Conservation (phyloP, 2,797 vertebrate species). For the Lycodopsis pacificus region DNA sequence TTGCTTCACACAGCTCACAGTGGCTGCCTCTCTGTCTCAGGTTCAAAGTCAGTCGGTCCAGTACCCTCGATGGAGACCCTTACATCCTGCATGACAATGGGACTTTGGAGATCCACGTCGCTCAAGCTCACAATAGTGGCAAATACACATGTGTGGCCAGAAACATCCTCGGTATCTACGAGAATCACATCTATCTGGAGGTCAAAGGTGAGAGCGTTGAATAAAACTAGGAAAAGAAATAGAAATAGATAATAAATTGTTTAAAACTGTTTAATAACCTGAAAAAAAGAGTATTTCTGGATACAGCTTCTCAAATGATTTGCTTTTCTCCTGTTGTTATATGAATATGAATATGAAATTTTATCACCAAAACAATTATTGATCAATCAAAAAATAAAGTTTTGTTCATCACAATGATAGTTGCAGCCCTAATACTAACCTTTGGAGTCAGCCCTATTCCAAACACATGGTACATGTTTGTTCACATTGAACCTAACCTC, state of each 20-base stretch:
- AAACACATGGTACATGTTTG: not conserved
- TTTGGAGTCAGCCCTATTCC: not conserved
- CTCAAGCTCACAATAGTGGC: conserved; percentile 87
- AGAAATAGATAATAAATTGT: not conserved
- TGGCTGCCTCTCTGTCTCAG: conserved; percentile 72
- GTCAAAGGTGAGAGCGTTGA: conserved; percentile 91
- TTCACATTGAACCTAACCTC: not conserved
- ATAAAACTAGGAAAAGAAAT: too few species aligned
- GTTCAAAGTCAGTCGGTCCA: conserved; percentile 92
- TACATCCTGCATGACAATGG: conserved; percentile 92
- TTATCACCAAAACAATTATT: not conserved
- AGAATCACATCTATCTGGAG: conserved; percentile 93
- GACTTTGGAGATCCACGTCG: conserved; percentile 90
- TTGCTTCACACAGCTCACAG: conserved; percentile 20
- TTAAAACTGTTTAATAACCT: not conserved
- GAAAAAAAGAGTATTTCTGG: not conserved
- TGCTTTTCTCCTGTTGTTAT: not conserved
- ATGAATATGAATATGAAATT: too few species aligned
- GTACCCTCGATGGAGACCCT: conserved; percentile 87
- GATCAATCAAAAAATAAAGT: not conserved
- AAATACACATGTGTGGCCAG: conserved; percentile 93
- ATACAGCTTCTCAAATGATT: not conserved
- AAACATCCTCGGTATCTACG: conserved; percentile 89
- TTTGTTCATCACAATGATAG: not conserved
- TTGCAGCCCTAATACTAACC: not conserved